Percentiles rank a stretch among this genome's conserved stretches.
Conservation (phyloP, 2,888 invertebrate genomes). For the Phortica magna region DNA sequence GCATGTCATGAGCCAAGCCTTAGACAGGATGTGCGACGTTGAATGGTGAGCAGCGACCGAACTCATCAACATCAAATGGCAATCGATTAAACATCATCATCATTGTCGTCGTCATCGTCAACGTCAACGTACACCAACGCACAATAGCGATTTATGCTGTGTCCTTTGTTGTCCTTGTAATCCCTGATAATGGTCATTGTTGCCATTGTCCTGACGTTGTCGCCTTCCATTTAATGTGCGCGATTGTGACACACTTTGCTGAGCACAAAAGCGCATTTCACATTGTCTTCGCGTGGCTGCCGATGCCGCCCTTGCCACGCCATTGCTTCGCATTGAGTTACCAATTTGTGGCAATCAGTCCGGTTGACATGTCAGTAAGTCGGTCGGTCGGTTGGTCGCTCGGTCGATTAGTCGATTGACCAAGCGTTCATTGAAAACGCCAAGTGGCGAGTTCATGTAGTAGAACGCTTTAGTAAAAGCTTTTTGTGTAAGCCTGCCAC, state of each 20-base stretch:
- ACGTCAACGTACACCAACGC: conserved; percentile 23
- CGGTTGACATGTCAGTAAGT: not conserved
- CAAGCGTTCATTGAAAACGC: conserved; percentile 1
- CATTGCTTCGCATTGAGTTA: not conserved
- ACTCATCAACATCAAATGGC: conserved; percentile 55
- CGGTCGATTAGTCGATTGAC: not conserved
- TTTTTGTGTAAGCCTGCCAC: not conserved
- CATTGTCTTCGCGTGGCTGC: not conserved
- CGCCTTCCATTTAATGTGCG: conserved; percentile 39
- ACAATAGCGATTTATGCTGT: conserved; percentile 57
- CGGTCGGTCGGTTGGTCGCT: not conserved
- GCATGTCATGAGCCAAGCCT: not conserved
- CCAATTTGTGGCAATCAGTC: conserved; percentile 25
- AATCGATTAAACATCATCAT: conserved; percentile 58
- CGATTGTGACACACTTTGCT: conserved; percentile 31
- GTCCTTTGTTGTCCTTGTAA: conserved; percentile 56
- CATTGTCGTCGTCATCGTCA: conserved; percentile 51
- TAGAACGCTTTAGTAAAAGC: not conserved
- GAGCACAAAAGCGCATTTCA: not conserved
- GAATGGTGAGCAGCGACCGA: conserved; percentile 29
- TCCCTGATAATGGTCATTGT: conserved; percentile 67
- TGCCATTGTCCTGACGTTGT: conserved; percentile 51
- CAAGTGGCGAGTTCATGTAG: not conserved
- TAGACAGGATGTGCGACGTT: conserved; percentile 12
- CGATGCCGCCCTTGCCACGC: not conserved